Percentiles rank a stretch among this genome's conserved stretches.
Conservation (phyloP, 2,113 vertebrate species). For the Syngnathoides biaculeatus region DNA sequence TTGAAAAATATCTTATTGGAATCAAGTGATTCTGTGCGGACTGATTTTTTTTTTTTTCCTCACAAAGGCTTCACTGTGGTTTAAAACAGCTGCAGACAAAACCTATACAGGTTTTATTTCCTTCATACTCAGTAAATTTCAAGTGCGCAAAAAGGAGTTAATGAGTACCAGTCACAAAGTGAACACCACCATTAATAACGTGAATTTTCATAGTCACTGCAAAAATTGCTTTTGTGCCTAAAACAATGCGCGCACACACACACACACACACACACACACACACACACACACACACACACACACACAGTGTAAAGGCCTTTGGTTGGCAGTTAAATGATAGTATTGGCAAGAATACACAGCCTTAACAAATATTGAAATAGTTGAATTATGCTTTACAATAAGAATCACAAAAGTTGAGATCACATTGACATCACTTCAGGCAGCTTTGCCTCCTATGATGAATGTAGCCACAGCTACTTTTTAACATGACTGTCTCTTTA, state of each 20-base stretch:
- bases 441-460: not conserved
- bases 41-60: no score
- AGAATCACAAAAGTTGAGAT: not conserved
- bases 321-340: not conserved
- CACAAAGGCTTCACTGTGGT: not conserved
- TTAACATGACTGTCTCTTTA: no score
- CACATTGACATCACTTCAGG: not conserved
- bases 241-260: constrained; percentile 1
- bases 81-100: not conserved
- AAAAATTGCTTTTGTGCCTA: constrained; percentile 35
- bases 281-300: constrained; percentile 6
- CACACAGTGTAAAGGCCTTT: not conserved
- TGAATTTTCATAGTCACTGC: constrained; percentile 44
- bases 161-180: constrained; percentile 49
- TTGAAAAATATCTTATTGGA: not conserved
- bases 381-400: not conserved
- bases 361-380: not conserved
- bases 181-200: constrained; percentile 50
- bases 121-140: constrained; percentile 15
- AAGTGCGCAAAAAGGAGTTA: constrained; percentile 45
- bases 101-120: not conserved
- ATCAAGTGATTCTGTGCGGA: not conserved
- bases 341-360: not conserved
- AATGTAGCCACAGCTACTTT: no score
- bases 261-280: constrained; percentile 5